Base-by-base conservation (phyloP, 2,797 vertebrate genomes). In the Adelosebastes latens region DNA sequence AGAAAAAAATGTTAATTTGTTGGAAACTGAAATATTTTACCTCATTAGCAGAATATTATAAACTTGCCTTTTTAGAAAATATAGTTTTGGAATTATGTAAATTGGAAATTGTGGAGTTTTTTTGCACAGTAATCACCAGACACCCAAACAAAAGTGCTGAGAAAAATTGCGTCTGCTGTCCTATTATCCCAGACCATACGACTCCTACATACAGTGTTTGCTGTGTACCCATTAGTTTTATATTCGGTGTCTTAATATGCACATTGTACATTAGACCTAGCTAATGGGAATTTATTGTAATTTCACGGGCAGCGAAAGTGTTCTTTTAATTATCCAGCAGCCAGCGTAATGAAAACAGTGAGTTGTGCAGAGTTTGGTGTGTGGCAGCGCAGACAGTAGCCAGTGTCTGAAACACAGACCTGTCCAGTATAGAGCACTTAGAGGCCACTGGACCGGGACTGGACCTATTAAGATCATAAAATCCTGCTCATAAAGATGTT, bases 401-500 rank as follows among this genome's bases (percentile, higher is more conserved):
- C 22, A 75, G 58, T 66, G 79, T 61, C 82, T 84, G 85, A 75
- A 87, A 64, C 90, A 53, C 80, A 55, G 82, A 82, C 59, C 75
- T 84, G 93, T 90, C 89, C 89, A 79, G 78, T 65, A 14, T 14
- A 8, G 78, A 90, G 89, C 93, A 93, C 92, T 94, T 91, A 92
- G 87, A 86, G 89, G 87, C 92, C 85, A 85, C 70, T 85, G 88
- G 82, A 90, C 88, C 84, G 53, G 83, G 74, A 85, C 89, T 66
- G 58, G 53, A 84, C 83, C 91, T 85, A 92, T 94, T 90, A 93
- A 87, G 71, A 93, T 92, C 92, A 90, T 94, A 93, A 94, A 94
- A 87, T 72, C 77, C 36, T 1, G 27, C 90, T 92, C 94, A 92
- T 96, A 94, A 95, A 95, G 89, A 94, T 90, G 89, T 89, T 95